Evolutionary conservation across 2,797 vertebrate species (phyloP), one percentile per base, ranked within the genome.

Genomic region (Molossus alvarezi): DNA sequence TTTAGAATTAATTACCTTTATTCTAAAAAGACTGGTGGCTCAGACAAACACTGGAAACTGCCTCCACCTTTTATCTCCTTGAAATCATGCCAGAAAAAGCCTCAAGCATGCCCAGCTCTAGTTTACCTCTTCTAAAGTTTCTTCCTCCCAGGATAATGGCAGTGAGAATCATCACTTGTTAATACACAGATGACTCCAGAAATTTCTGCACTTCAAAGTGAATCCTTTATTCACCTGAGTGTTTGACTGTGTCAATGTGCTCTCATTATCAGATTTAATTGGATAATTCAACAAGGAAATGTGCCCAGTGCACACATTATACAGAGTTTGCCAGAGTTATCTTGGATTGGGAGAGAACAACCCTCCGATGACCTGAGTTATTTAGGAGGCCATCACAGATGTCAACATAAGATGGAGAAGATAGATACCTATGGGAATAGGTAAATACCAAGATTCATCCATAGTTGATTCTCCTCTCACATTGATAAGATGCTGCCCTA

Each of bases 201-300:
- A 98, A 98, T 96, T 95, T 97, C 97, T 98, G 91, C 87, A 97
- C 94, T 98, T 98, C 98, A 98, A 98, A 98, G 95, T 75, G 97
- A 96, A 94, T 93, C 97, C 81, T 98, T 98, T 98, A 98, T 98
- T 98, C 98, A 98, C 96, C 95, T 97, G 97, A 96, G 90, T 94
- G 86, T 98, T 98, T 98, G 65, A 96, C 97, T 98, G 96, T 98
- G 95, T 96, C 96, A 96, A 71, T 97, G 95, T 95, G 86, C 51
- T 97, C 95, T 98, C 95, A 97, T 98, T 98, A 97, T 95, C 94
- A 97, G 93, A 96, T 96, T 98, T 97, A 97, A 97, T 94, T 98
- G 97, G 98, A 98, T 98, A 98, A 98, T 98, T 98, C 97, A 98
- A 97, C 93, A 98, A 97, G 95, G 93, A 98, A 97, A 97, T 97